These are phyloP conservation scores for Oligia latruncula DNA, from an alignment of 2,888 invertebrate species.

Conservation along the genomic window DNA sequence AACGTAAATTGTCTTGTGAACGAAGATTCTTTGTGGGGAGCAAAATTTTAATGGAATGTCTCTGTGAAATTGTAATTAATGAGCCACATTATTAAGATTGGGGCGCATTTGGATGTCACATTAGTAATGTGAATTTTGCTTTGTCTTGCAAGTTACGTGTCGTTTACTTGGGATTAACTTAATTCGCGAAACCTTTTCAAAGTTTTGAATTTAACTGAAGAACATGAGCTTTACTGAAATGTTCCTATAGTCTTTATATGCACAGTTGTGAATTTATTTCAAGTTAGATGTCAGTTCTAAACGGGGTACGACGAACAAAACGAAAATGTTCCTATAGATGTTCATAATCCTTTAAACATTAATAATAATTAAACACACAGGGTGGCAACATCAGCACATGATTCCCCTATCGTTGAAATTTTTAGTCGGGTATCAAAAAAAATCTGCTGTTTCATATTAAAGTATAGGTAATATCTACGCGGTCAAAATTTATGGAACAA, in stretches of 20 bases:
- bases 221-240: background rate
- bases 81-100: constrained; percentile 36
- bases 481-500: too few relatives aligned
- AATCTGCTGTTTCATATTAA: too few relatives aligned
- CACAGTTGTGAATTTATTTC: background rate
- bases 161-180: constrained; percentile 25
- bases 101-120: constrained; percentile 39
- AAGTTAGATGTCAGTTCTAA: background rate
- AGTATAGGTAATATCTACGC: too few relatives aligned
- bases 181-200: background rate
- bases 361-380: background rate
- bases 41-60: constrained; percentile 21
- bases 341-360: background rate
- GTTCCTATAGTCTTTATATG: background rate
- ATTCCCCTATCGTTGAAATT: background rate
- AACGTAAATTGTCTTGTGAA: constrained; percentile 35
- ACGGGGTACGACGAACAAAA: background rate
- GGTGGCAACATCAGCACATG: background rate
- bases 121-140: constrained; percentile 32
- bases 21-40: constrained; percentile 22
- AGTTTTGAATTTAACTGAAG: constrained; percentile 15
- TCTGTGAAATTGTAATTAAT: constrained; percentile 29
- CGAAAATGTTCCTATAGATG: background rate
- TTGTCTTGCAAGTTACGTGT: constrained; percentile 22
- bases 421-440: background rate